phyloP scores from a whole-genome alignment of 1,140 invertebrate species.

The Drosophila hydei region DNA sequence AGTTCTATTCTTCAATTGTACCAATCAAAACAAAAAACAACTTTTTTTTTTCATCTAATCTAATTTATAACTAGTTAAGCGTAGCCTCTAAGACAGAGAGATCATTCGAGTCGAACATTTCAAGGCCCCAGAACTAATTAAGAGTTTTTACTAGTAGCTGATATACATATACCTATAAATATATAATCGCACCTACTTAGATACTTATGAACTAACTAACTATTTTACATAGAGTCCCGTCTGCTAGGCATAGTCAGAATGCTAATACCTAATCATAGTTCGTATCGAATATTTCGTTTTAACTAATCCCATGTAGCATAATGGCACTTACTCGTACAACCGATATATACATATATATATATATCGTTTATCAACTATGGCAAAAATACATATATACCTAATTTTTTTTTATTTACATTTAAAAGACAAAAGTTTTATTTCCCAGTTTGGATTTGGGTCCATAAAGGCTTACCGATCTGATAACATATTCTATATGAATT shows the following conservation, averaged over 20 bases:
- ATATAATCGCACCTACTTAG: constrained; percentile 10
- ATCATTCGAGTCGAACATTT: not conserved
- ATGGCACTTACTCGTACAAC: constrained; percentile 35
- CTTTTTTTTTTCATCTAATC: constrained; percentile 48
- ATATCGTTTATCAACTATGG: constrained; percentile 16
- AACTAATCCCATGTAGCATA: constrained; percentile 34
- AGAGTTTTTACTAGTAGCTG: constrained; percentile 23
- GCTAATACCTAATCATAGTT: constrained; percentile 41
- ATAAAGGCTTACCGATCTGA: too few species aligned
- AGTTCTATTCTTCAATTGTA: constrained; percentile 74
- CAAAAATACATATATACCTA: constrained; percentile 17
- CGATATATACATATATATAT: constrained; percentile 9
- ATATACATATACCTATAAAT: constrained; percentile 2
- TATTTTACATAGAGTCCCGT: constrained; percentile 16
- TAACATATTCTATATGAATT: too few species aligned
- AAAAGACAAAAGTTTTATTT: not conserved
- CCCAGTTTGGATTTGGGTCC: not conserved
- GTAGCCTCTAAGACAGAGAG: constrained; percentile 40
- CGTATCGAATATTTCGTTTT: constrained; percentile 36
- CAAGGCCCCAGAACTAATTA: not conserved
- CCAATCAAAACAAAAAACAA: constrained; percentile 33
- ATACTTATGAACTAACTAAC: constrained; percentile 6
- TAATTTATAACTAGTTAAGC: constrained; percentile 39
- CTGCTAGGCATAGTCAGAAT: constrained; percentile 25
- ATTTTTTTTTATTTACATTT: constrained; percentile 30